Percentiles rank a stretch among this genome's conserved stretches.
These are phyloP conservation scores for Sceliomorpha sp. DNA, from an alignment of 2,888 invertebrate genomes.

Conservation along the genomic window DNA sequence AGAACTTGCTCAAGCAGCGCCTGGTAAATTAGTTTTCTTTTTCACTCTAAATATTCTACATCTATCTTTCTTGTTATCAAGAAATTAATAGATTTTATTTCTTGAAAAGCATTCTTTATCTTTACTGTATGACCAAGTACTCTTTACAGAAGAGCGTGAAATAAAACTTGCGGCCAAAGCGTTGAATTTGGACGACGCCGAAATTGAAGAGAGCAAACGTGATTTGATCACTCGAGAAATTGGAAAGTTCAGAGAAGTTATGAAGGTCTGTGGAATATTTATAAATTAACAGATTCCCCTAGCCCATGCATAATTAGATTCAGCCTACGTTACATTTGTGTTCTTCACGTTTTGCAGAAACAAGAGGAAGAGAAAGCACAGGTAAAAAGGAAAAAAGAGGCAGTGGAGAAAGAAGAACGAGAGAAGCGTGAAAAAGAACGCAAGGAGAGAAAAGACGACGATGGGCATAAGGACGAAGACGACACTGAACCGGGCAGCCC, in stretches of 20 bases:
- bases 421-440: slow-evolving; percentile 82
- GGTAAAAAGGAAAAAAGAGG: slow-evolving; percentile 85
- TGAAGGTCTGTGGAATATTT: slow-evolving; percentile 86
- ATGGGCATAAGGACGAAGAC: slow-evolving; percentile 78
- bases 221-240: slow-evolving; percentile 98
- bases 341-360: slow-evolving; percentile 86
- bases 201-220: slow-evolving; percentile 97
- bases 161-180: slow-evolving; percentile 74
- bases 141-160: slow-evolving; percentile 84
- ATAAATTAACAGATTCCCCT: slow-evolving; percentile 2
- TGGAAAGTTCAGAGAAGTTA: slow-evolving; percentile 97
- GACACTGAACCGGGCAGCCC: slow-evolving; percentile 74
- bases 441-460: slow-evolving; percentile 78
- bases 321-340: too few relatives aligned
- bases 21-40: slow-evolving; percentile 62
- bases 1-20: slow-evolving; percentile 74
- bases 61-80: too few relatives aligned
- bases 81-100: too few relatives aligned
- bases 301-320: slow-evolving; percentile 63
- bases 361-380: slow-evolving; percentile 87
- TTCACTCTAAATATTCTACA: slow-evolving; percentile 1
- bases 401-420: slow-evolving; percentile 84
- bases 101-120: too few relatives aligned
- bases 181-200: slow-evolving; percentile 87
- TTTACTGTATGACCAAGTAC: too few relatives aligned